Conservation (phyloP, 2,113 vertebrate genomes). For the Muntiacus reevesi region DNA sequence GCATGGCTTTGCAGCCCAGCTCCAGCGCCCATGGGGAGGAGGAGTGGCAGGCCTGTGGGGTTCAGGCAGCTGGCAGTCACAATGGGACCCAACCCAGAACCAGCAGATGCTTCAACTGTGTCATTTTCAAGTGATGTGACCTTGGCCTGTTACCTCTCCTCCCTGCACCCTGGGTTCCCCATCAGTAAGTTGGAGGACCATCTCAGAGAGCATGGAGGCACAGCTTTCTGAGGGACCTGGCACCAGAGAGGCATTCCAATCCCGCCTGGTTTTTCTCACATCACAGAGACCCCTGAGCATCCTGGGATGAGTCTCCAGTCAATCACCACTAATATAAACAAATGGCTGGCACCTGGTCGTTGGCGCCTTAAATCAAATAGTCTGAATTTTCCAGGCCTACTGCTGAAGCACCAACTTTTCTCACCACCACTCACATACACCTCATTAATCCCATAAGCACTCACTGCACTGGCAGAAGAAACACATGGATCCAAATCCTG, state of each 20-base stretch:
- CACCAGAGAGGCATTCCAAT: not conserved
- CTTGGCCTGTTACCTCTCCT: not conserved
- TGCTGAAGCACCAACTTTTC: not conserved
- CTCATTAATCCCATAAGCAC: not conserved
- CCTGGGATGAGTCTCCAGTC: not conserved
- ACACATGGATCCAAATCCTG: fast-evolving
- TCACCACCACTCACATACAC: fast-evolving
- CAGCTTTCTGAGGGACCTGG: not conserved
- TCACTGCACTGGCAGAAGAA: fast-evolving
- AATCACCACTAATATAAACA: not conserved
- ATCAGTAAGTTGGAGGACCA: not conserved
- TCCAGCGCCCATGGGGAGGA: not conserved
- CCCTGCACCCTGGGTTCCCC: not conserved
- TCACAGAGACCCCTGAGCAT: not conserved
- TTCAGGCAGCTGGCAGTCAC: not conserved
- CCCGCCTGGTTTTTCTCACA: not conserved
- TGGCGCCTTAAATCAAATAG: not conserved
- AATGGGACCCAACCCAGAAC: not conserved
- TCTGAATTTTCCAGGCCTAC: not conserved
- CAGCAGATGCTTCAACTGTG: not conserved
- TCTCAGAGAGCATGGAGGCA: not conserved
- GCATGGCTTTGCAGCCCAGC: not conserved
- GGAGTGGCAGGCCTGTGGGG: not conserved
- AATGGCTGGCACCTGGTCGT: not conserved
- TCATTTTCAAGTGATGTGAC: not conserved